Percentiles rank a stretch among this genome's conserved stretches.
phyloP scores from a whole-genome alignment of 2,888 invertebrate species.

The Exocentrus adspersus region DNA sequence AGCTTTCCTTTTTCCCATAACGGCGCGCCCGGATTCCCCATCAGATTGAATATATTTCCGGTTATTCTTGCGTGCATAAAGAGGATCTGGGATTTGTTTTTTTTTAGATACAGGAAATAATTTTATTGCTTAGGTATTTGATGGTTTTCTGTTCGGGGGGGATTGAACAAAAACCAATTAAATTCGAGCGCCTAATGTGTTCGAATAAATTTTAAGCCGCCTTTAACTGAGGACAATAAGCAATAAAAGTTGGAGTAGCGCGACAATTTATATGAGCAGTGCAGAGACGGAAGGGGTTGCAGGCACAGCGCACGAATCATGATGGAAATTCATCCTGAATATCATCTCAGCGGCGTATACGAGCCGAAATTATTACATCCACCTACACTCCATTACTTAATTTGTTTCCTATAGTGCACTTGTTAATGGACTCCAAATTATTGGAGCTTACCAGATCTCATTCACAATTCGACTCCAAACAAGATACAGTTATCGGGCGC shows the following conservation, averaged over 20 bases:
- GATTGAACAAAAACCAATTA: slow-evolving; percentile 1
- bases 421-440: too few relatives aligned
- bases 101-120: too few relatives aligned
- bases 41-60: too few relatives aligned
- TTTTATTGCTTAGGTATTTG: too few relatives aligned
- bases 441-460: too few relatives aligned
- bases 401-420: too few relatives aligned
- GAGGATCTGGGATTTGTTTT: too few relatives aligned
- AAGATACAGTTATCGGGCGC: too few relatives aligned
- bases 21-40: slow-evolving; percentile 7
- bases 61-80: too few relatives aligned
- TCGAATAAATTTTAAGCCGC: slow-evolving; percentile 37
- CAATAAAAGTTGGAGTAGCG: slow-evolving; percentile 39
- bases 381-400: too few relatives aligned
- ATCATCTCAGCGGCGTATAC: slow-evolving; percentile 23
- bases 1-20: slow-evolving; percentile 36
- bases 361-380: too few relatives aligned
- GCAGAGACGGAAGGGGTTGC: slow-evolving; percentile 31
- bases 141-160: neutral
- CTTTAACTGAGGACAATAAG: slow-evolving; percentile 39
- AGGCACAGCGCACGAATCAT: slow-evolving; percentile 31
- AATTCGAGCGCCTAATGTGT: slow-evolving; percentile 4
- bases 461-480: too few relatives aligned
- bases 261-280: slow-evolving; percentile 41
- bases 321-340: slow-evolving; percentile 35